phyloP scores from a whole-genome alignment of 2,888 invertebrate species.

The Yponomeuta cagnagella region DNA sequence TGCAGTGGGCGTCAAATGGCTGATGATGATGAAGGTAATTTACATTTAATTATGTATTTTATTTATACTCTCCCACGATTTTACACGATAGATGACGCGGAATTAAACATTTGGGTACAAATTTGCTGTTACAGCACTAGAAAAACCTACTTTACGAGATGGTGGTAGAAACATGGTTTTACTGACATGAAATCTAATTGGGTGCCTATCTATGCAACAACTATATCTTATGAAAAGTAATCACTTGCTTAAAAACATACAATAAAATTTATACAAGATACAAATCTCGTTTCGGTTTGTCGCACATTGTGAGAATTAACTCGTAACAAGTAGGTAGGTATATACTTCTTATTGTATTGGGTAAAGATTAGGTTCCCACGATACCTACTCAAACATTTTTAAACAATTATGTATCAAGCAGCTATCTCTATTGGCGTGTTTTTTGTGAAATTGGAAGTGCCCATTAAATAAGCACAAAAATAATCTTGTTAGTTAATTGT shows the following conservation, averaged over 20 bases:
- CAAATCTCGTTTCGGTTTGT: not conserved
- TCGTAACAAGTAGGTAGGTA: not conserved
- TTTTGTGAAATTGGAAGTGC: too few species aligned
- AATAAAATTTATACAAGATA: not conserved
- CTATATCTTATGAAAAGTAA: not conserved
- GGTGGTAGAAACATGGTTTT: not conserved
- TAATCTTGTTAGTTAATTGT: too few species aligned
- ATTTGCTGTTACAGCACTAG: too few species aligned
- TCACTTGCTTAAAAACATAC: not conserved
- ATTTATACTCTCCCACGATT: too few species aligned
- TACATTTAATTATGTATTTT: too few species aligned
- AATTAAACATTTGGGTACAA: too few species aligned
- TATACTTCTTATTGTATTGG: not conserved
- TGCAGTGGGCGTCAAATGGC: too few species aligned
- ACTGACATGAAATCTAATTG: not conserved
- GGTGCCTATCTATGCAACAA: not conserved
- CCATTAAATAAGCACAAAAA: too few species aligned
- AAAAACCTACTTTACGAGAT: not conserved
- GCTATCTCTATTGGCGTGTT: not conserved
- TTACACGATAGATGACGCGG: too few species aligned
- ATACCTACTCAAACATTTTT: not conserved
- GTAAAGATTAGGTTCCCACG: not conserved
- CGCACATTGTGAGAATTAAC: not conserved
- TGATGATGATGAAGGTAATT: too few species aligned
- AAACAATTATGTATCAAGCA: not conserved